Percentiles rank a stretch among this genome's conserved stretches.
Conservation (phyloP, 2,113 vertebrate species). For the Gasterosteus aculeatus region DNA sequence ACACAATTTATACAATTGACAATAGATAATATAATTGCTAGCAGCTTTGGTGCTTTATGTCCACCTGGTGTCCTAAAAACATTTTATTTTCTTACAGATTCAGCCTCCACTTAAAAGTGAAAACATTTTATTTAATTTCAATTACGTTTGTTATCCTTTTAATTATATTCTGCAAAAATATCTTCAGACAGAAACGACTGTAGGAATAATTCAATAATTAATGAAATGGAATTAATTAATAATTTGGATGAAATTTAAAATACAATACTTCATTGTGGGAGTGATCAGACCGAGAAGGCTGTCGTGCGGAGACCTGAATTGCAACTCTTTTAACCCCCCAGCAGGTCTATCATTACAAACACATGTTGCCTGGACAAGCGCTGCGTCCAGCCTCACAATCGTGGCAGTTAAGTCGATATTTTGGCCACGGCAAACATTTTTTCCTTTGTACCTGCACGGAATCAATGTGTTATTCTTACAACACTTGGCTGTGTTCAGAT, state of each 20-base stretch:
- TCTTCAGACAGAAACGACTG: neutral
- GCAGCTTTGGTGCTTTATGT: neutral
- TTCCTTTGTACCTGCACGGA: slow-evolving; percentile 3
- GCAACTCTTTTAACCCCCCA: neutral
- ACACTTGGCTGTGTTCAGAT: neutral
- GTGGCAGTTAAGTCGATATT: neutral
- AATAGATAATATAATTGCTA: neutral
- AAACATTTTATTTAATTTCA: neutral
- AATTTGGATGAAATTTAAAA: neutral
- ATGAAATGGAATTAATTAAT: neutral
- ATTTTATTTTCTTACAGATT: neutral
- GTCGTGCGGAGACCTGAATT: neutral
- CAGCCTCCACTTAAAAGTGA: neutral
- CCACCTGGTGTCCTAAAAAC: neutral
- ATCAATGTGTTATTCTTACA: slow-evolving; percentile 5
- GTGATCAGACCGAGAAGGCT: neutral
- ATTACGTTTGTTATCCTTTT: neutral
- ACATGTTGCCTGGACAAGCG: neutral
- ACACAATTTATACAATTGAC: neutral
- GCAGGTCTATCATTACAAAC: slow-evolving; percentile 10
- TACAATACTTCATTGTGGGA: neutral
- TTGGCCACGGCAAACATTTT: neutral
- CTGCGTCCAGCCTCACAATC: neutral
- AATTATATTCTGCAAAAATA: neutral
- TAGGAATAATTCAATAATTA: too few relatives aligned